Base-by-base conservation (phyloP, 2,888 invertebrate species). In the Thereva nobilitata region DNA sequence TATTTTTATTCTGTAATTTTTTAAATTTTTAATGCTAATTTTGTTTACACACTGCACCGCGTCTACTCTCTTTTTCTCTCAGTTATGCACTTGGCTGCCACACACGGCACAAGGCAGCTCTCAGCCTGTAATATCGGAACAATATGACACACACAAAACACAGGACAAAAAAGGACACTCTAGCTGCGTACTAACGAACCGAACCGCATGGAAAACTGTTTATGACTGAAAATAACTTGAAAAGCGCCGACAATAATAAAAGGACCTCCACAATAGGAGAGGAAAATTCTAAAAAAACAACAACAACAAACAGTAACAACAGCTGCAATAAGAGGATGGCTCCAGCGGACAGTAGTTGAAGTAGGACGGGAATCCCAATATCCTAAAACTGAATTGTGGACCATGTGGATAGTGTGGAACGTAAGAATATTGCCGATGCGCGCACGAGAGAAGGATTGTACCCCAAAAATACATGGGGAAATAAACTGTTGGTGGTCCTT, bases 181-280 rank as follows among this genome's bases (percentile, higher is more conserved):
- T 23, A 34, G 9, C 23, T 9, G 41, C 50, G 23, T 12, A 23
- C 61, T n/a, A 50, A 44, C 40, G 50, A 72, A 76, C 75, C 74
- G 73, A 64, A 72, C 68, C 73, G 72, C 72, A 69, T 71, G 73
- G 74, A 73, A 74, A 73, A 73, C 75, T 74, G 76, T 74, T 77
- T 75, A 75, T 74, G 72, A 77, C 77, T 77, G 73, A 77, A 76
- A 68, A 70, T 45, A 71, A 70, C 70, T 70, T 71, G 70, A 70
- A 69, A 68, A 71, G 67, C 67, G 67, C 64, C 68, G 64, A 67
- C 64, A 70, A 68, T 72, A 72, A 70, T 68, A 72, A 72, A 59
- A 64, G 64, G 64, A 64, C 23, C 49, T 34, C 42, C 44, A 64
- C 53, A 61, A 61, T 61, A 61, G 50, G 61, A 61, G 61, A 61